Conservation (phyloP, 92 coral and sea anemone species). For the Palythoa caribaeorum region DNA sequence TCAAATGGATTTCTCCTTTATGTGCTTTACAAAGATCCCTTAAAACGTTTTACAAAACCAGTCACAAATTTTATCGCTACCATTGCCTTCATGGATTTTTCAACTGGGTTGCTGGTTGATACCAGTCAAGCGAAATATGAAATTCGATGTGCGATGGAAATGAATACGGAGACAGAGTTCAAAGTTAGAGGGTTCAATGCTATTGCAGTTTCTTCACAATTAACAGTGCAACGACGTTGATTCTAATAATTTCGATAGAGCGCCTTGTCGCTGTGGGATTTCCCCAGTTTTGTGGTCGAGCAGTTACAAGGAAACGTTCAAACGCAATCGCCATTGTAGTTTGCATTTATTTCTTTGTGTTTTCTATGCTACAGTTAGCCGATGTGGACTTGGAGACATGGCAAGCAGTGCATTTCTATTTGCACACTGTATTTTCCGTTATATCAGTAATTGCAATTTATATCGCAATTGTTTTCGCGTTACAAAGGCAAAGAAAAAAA, state of each 20-base stretch:
- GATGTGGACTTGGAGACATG: neutral
- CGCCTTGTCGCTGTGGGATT: too few relatives aligned
- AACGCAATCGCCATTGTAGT: neutral
- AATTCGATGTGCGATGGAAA: neutral
- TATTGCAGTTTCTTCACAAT: neutral
- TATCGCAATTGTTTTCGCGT: neutral
- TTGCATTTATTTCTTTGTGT: neutral
- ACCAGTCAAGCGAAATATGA: neutral
- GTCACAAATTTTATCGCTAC: too few relatives aligned
- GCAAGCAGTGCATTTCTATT: neutral
- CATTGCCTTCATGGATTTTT: neutral
- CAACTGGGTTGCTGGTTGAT: neutral
- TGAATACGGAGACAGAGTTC: neutral
- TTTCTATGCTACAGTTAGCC: too few relatives aligned
- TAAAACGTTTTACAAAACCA: too few relatives aligned
- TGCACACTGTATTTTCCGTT: neutral
- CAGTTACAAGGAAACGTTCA: neutral
- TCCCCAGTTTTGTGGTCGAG: neutral
- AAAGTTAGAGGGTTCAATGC: neutral
- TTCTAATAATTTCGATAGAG: too few relatives aligned
- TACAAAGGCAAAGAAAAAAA: constrained; percentile 7
- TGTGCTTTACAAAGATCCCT: too few relatives aligned
- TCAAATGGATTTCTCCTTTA: neutral
- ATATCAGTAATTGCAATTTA: too few relatives aligned
- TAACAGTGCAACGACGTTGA: too few relatives aligned